Conservation (phyloP, 2,113 vertebrate genomes). For the Ptilorrhoa leucosticta region DNA sequence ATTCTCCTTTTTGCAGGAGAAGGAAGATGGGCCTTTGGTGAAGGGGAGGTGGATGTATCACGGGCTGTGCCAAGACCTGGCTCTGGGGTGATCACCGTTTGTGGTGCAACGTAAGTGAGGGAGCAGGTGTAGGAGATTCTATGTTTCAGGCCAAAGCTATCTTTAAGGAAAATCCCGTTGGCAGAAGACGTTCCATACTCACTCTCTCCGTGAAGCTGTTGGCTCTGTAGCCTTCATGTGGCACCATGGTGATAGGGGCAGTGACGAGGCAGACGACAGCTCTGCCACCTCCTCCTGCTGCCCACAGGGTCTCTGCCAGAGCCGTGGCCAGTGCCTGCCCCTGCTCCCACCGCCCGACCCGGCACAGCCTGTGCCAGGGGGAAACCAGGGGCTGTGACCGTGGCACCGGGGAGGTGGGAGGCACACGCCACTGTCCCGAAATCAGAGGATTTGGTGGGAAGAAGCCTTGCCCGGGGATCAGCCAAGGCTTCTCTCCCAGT, state of each 20-base stretch:
- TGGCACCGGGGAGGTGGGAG: not conserved
- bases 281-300: constrained; percentile 70
- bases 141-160: accelerated
- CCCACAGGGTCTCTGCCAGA: constrained; percentile 81
- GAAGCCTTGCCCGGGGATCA: not conserved
- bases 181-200: not conserved
- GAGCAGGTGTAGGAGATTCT: too few relatives aligned
- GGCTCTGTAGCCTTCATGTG: constrained; percentile 53
- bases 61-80: not conserved
- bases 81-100: not conserved
- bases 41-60: not conserved
- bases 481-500: not conserved
- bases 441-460: not conserved
- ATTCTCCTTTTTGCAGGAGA: not conserved
- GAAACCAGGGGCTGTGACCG: not conserved
- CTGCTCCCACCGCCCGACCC: constrained; percentile 66
- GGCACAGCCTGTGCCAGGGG: constrained; percentile 61
- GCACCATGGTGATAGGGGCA: not conserved
- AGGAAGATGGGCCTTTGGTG: not conserved
- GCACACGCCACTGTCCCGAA: accelerated
- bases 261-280: constrained; percentile 73
- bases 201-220: constrained; percentile 78
- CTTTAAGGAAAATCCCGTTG: not conserved
- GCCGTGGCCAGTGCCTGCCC: constrained; percentile 59
- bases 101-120: accelerated